Base-by-base conservation (phyloP, 1,140 invertebrate species). In the Pectinophora gossypiella region DNA sequence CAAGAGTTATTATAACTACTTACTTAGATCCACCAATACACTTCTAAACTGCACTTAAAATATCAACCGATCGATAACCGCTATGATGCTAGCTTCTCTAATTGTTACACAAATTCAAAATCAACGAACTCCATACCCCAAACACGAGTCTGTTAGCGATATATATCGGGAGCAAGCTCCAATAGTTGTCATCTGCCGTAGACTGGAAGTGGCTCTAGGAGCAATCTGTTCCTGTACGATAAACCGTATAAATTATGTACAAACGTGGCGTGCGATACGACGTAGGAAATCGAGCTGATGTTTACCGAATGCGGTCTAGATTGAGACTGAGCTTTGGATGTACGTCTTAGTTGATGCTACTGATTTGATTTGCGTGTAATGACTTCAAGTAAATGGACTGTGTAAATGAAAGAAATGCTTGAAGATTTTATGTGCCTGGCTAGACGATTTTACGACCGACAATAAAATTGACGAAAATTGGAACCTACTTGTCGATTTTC, bases 221-320 rank as follows among this genome's bases (percentile, higher is more conserved):
- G 36, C 36, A 40, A 40, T 40, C 36, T 40, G 36, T 15, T 40
- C 36, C 16, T 6, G 12, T 27, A 40, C 36, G 36, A 40, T 40
- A 40, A 40, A 40, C 36, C 36, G 36, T 40, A 40, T 40, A 40
- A 40, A 40, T 40, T 40, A 40, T 40, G 36, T 40, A 40, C 36
- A 15, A 40, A 15, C 10, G 36, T 40, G 13, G 36, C 1, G 16
- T 15, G 10, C 7, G 36, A 40, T 16, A 6, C 13, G 36, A 13
- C 7, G 16, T 12, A 7, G 36, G 36, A 18, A 40, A 40, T 40
- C 36, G 36, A 40, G 16, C n/a, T 40, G 12, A 15, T 40, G 36
- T 40, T 40, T 40, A 40, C 36, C 7, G 36, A 18, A 40, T 40
- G 16, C 36, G 27, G n/a, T 32, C 1, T 32, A 9, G 27, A n/a